phyloP scores from a whole-genome alignment of 1,140 invertebrate genomes.

The Neodiprion virginianus region DNA sequence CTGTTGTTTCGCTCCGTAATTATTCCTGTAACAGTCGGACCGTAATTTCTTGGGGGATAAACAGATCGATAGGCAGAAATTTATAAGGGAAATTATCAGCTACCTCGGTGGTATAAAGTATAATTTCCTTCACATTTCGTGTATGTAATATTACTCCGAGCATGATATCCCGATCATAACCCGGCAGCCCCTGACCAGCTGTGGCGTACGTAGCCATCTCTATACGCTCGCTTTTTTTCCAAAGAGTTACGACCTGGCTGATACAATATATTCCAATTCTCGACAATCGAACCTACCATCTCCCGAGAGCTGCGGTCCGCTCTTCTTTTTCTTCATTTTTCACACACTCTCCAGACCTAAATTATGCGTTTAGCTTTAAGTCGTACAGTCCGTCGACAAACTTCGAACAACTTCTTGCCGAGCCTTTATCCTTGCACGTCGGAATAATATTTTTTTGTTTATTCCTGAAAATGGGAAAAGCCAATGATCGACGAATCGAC shows the following conservation, averaged over 20 bases:
- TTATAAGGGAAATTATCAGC: not conserved
- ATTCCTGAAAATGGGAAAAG: not conserved
- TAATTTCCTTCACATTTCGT: not conserved
- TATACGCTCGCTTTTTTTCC: not conserved
- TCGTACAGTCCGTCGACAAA: not conserved
- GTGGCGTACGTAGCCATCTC: too few species aligned
- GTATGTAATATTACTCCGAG: not conserved
- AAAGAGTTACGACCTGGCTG: not conserved
- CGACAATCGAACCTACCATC: not conserved
- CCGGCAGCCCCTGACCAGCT: too few species aligned
- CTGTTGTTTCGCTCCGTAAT: too few species aligned
- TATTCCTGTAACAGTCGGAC: too few species aligned
- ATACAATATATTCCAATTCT: constrained; percentile 4
- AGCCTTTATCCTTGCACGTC: not conserved
- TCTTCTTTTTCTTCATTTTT: not conserved
- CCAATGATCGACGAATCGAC: not conserved
- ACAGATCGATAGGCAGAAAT: not conserved
- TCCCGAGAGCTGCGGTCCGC: not conserved
- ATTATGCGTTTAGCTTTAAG: constrained; percentile 5
- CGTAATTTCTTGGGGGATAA: too few species aligned
- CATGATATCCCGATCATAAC: too few species aligned
- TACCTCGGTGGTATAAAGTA: not conserved
- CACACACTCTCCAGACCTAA: not conserved
- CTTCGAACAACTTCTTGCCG: not conserved
- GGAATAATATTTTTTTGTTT: not conserved